Conservation (phyloP, 2,797 vertebrate species). For the Lagorchestes hirsutus region DNA sequence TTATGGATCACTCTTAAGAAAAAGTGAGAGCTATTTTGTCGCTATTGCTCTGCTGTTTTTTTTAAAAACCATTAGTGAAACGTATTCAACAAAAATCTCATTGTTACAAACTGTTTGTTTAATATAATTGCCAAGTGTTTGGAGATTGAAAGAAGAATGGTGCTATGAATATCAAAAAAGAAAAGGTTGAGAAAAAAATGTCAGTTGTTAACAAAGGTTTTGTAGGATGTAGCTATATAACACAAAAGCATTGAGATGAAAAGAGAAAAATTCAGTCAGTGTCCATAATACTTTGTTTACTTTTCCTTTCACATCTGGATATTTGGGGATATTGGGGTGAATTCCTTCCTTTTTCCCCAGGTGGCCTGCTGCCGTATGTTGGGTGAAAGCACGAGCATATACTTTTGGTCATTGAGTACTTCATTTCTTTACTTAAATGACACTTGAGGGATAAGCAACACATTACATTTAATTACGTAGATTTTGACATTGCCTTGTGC, state of each 20-base stretch:
- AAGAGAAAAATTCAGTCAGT: slow-evolving; percentile 33
- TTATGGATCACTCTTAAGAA: slow-evolving; percentile 5
- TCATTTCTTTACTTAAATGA: slow-evolving; percentile 77
- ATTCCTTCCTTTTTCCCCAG: slow-evolving; percentile 37
- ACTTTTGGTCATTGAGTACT: slow-evolving; percentile 75
- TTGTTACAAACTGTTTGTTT: slow-evolving; percentile 41
- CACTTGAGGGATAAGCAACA: slow-evolving; percentile 70
- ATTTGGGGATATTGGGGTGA: neutral
- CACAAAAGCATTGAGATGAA: slow-evolving; percentile 33
- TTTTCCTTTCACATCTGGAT: slow-evolving; percentile 9
- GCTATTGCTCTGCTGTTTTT: neutral
- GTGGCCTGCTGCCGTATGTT: slow-evolving; percentile 18
- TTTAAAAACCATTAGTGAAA: slow-evolving; percentile 32
- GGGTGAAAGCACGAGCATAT: slow-evolving; percentile 73
- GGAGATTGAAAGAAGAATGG: slow-evolving; percentile 18
- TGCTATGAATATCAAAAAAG: neutral
- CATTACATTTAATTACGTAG: slow-evolving; percentile 81
- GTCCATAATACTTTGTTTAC: neutral
- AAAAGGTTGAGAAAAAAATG: slow-evolving; percentile 20
- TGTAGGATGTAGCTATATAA: neutral
- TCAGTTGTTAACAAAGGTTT: slow-evolving; percentile 51
- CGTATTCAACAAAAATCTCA: slow-evolving; percentile 1
- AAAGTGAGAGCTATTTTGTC: neutral
- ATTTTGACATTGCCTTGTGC: slow-evolving; percentile 81
- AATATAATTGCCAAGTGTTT: slow-evolving; percentile 31